Conservation (phyloP, 2,113 vertebrate species). For the Perognathus longimembris region DNA sequence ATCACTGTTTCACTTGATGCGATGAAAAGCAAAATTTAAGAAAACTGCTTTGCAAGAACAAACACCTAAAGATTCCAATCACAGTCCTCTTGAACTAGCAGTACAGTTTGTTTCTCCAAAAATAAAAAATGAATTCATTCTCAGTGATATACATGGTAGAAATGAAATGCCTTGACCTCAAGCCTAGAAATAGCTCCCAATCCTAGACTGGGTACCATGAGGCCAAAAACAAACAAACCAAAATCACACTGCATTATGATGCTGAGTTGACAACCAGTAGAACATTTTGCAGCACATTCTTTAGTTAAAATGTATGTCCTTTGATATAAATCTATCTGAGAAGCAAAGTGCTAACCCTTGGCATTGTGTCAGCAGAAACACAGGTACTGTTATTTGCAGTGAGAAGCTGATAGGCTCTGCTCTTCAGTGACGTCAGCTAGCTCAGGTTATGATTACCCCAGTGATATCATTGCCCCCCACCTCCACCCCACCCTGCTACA, state of each 20-base stretch:
- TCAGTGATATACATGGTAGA: no score
- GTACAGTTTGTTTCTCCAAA: no score
- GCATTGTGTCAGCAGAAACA: neutral
- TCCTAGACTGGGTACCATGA: neutral
- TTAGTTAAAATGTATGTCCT: slow-evolving; percentile 52
- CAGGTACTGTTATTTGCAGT: neutral
- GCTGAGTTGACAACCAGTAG: neutral
- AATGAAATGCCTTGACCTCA: neutral
- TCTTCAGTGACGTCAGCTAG: slow-evolving; percentile 46
- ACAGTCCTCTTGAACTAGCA: no score
- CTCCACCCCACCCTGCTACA: neutral
- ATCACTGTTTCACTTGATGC: no score
- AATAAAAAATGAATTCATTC: no score
- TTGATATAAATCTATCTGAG: slow-evolving; percentile 28
- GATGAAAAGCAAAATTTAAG: no score
- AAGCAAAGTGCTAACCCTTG: neutral
- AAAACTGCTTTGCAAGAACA: no score
- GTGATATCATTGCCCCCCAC: neutral
- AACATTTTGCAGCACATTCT: neutral
- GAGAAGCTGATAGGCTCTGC: slow-evolving; percentile 53
- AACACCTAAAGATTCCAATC: no score
- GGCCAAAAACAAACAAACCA: neutral
- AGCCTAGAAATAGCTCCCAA: neutral
- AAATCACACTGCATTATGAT: neutral
- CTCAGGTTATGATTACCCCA: slow-evolving; percentile 65